Percentiles rank a stretch among this genome's conserved stretches.
These are phyloP conservation scores for Entomyzon cyanotis DNA, from an alignment of 2,113 vertebrate species.

Conservation along the genomic window DNA sequence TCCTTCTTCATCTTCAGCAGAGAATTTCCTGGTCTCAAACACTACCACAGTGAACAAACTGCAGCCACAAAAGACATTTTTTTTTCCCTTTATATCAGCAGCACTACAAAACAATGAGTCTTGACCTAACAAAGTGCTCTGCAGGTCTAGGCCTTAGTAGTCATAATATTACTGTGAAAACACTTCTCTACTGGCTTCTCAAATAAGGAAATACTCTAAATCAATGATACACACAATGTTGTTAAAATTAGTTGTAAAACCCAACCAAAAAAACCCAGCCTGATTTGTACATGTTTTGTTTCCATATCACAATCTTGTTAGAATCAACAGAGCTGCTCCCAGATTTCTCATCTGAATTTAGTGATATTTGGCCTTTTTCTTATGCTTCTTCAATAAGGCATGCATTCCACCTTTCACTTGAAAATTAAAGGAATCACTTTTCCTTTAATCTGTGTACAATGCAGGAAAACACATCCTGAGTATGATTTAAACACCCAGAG, in stretches of 20 bases:
- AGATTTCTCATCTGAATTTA: not conserved
- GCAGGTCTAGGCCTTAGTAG: not conserved
- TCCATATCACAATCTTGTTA: rapidly evolving
- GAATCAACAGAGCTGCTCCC: not conserved
- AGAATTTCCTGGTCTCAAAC: not conserved
- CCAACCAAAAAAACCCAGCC: not conserved
- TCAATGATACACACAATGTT: not conserved
- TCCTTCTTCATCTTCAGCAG: not conserved
- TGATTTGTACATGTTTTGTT: not conserved
- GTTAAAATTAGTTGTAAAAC: not conserved
- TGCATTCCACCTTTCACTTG: not conserved
- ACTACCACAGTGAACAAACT: not conserved
- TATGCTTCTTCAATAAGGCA: not conserved
- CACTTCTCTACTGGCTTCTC: not conserved
- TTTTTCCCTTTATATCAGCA: not conserved
- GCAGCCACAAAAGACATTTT: not conserved
- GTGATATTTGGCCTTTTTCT: not conserved
- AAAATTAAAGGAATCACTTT: not conserved
- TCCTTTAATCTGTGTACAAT: not conserved
- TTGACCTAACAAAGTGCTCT: not conserved
- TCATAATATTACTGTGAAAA: not conserved
- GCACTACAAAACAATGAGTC: not conserved
- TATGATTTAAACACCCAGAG: not conserved
- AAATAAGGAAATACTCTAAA: not conserved
- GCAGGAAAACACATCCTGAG: not conserved